phyloP scores from a whole-genome alignment of 2,888 invertebrate species.

The Xestia sexstrigata region DNA sequence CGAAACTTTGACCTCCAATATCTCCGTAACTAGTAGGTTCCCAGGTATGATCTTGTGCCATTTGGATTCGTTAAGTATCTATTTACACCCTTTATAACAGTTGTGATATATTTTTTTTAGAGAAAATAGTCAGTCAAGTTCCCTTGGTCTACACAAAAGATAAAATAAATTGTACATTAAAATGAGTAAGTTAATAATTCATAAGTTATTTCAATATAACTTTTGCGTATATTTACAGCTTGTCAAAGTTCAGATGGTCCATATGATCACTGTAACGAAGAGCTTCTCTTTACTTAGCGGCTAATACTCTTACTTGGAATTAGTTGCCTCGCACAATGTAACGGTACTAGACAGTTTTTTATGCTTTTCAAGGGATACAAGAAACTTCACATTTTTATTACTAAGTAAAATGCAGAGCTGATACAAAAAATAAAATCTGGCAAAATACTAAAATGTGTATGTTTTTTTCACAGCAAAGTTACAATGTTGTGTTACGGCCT shows the following conservation, averaged over 20 bases:
- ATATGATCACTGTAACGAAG: not conserved
- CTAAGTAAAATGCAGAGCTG: not conserved
- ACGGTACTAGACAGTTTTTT: not conserved
- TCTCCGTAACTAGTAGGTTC: too few species aligned
- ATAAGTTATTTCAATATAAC: not conserved
- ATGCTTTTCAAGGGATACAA: not conserved
- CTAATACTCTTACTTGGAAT: not conserved
- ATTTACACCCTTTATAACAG: too few species aligned
- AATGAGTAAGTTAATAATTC: not conserved
- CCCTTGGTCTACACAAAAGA: not conserved
- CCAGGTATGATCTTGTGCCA: too few species aligned
- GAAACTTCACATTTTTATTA: not conserved
- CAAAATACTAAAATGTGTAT: not conserved
- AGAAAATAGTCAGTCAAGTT: too few species aligned
- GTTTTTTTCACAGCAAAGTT: not conserved
- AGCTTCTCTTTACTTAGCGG: not conserved
- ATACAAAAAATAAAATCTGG: not conserved
- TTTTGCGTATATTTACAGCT: not conserved
- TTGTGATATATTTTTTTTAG: too few species aligned
- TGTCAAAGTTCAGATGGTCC: not conserved
- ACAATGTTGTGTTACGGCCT: not conserved
- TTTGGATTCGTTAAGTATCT: too few species aligned
- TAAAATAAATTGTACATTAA: not conserved
- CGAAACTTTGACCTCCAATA: too few species aligned
- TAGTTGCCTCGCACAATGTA: not conserved